Evolutionary conservation across 2,888 invertebrate genomes (phyloP).

Genomic region (Chrysopilus asiliformis): DNA sequence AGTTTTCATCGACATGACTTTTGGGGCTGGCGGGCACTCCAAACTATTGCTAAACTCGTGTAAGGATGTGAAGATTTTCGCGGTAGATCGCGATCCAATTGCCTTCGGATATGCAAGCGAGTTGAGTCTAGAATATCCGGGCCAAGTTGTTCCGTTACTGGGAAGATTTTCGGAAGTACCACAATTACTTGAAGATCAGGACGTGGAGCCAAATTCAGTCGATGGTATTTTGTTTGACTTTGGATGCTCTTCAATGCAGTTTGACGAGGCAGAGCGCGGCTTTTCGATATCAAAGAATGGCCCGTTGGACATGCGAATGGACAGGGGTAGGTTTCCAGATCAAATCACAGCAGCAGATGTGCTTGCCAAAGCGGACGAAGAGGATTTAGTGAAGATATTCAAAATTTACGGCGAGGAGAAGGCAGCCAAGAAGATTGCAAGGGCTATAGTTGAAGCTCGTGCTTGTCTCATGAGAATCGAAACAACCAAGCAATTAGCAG

Average conservation of each 20-base stretch:
- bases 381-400: conserved; percentile 68
- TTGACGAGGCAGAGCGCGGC: conserved; percentile 67
- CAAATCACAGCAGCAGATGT: conserved; percentile 79
- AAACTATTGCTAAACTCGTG: conserved; percentile 53
- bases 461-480: conserved; percentile 58
- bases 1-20: conserved; percentile 84
- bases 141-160: conserved; percentile 61
- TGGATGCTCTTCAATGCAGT: conserved; percentile 93
- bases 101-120: conserved; percentile 55
- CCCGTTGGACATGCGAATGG: conserved; percentile 94
- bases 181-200: conserved; percentile 43
- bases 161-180: conserved; percentile 84
- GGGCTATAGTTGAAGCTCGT: conserved; percentile 73
- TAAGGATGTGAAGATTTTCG: conserved; percentile 53
- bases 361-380: conserved; percentile 62
- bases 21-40: conserved; percentile 89
- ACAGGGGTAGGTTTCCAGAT: conserved; percentile 52
- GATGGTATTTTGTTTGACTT: conserved; percentile 87
- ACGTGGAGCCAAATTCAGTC: conserved; percentile 50
- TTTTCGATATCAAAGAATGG: conserved; percentile 78
- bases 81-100: conserved; percentile 77
- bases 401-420: conserved; percentile 88
- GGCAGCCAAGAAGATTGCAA: conserved; percentile 70
- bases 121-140: conserved; percentile 52
- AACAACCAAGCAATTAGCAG: conserved; percentile 72